Conservation (phyloP, 2,113 vertebrate genomes). For the Aix galericulata region DNA sequence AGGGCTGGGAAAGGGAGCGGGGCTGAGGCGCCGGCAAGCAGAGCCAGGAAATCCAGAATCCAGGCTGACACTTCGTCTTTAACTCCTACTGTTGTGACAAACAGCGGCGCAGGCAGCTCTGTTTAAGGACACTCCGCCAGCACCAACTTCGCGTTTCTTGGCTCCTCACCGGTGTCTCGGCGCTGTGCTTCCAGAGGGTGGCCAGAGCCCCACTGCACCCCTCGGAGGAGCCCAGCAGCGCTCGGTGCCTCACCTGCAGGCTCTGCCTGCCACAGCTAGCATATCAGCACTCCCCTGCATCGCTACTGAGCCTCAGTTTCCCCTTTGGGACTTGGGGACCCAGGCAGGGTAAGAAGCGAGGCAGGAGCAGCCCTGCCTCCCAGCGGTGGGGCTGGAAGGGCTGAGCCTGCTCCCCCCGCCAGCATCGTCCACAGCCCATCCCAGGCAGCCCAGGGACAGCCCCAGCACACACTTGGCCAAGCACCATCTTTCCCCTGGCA, state of each 20-base stretch:
- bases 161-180: background rate
- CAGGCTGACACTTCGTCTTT: background rate
- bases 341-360: background rate
- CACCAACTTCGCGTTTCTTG: background rate
- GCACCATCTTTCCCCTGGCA: background rate
- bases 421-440: fast-evolving
- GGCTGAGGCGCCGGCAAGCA: fast-evolving
- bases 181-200: background rate
- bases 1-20: background rate
- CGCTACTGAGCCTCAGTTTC: background rate
- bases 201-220: background rate
- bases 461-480: fast-evolving
- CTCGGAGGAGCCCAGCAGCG: no score
- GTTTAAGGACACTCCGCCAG: background rate
- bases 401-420: background rate
- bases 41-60: background rate
- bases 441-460: fast-evolving
- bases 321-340: background rate
- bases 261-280: no score
- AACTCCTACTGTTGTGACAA: background rate
- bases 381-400: background rate
- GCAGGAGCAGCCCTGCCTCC: background rate
- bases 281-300: background rate
- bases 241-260: no score
- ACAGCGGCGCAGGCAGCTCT: fast-evolving